Evolutionary conservation across 2,797 vertebrate species (phyloP), one percentile per base, ranked within the genome.

Genomic region (Hirundo rustica): DNA sequence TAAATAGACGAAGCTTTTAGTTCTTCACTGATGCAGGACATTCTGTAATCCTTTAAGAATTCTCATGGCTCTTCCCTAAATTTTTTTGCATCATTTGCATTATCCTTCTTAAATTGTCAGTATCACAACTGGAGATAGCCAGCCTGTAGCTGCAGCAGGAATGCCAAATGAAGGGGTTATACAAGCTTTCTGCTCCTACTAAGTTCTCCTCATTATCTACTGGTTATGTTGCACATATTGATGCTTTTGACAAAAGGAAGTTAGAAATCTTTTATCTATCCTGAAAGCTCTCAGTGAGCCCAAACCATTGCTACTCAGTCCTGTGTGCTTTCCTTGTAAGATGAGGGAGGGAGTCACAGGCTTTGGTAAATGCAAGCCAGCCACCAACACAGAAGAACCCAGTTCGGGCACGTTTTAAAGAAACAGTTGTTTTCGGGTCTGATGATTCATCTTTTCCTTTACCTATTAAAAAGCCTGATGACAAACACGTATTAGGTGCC

Each of bases 31-130:
- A 13, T 60, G 36, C 26, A 51, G 67, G 67, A 73, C 34, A 45
- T 92, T 67, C 90, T 68, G 20, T 64, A 86, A 68, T 88, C 34
- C 67, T 90, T 86, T 75, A 92, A 78, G 66, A 70, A 58, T 92
- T 88, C 47, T 93, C 14, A 29, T 75, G 66, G 23, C 65, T 84
- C 50, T 86, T 72, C 25, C 80, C 16, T 75, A 51, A 18, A 2
- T 38, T 82, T 86, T 93, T 92, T 89, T 38, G 25, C 55, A 66
- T 84, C 34, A 66, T 92, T 93, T 95, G 70, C 67, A 76, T 79
- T 79, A 76, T 79, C 36, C 15, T 92, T 5, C 60, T 92, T 79
- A 72, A 74, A 48, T 25, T 92, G 89, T 87, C 67, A 60, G 23
- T 67, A 83, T 36, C 62, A 44, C 50, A 72, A 53, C 58, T 57